These are phyloP conservation scores for Drosophila rellima DNA, from an alignment of 2,888 invertebrate species.

Conservation along the genomic window DNA sequence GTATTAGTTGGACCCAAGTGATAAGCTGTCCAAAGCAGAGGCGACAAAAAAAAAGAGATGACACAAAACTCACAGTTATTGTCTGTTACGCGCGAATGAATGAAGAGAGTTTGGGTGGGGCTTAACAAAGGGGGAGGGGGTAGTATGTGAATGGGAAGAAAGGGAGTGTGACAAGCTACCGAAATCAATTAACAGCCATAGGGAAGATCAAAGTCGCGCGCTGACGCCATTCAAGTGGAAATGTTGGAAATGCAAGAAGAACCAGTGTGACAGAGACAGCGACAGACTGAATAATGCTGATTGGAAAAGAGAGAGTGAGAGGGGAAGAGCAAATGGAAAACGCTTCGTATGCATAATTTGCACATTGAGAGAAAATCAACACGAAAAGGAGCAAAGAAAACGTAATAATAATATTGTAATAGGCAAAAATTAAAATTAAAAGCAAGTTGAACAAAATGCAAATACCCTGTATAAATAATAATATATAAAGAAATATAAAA, in stretches of 20 bases:
- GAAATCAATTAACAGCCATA: slow-evolving; percentile 60
- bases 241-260: too few relatives aligned
- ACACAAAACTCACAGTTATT: slow-evolving; percentile 41
- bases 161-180: slow-evolving; percentile 33
- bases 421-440: slow-evolving; percentile 12
- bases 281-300: neutral
- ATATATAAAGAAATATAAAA: neutral
- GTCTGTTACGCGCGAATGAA: slow-evolving; percentile 46
- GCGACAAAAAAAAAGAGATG: slow-evolving; percentile 24
- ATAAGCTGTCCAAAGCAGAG: slow-evolving; percentile 23
- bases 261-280: slow-evolving; percentile 12
- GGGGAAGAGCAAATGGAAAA: slow-evolving; percentile 34
- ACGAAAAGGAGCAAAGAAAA: slow-evolving; percentile 33
- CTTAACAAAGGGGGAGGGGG: neutral
- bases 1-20: slow-evolving; percentile 1
- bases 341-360: slow-evolving; percentile 59
- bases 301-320: neutral
- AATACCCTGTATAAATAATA: slow-evolving; percentile 39
- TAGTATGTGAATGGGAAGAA: neutral
- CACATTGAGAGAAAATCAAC: slow-evolving; percentile 34
- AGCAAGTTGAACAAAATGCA: neutral
- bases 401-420: slow-evolving; percentile 36
- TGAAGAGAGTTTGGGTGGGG: neutral
- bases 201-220: slow-evolving; percentile 60
- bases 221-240: slow-evolving; percentile 44